Evolutionary conservation across 2,797 vertebrate species (phyloP), one percentile per base, ranked within the genome.

Genomic region (Crocodylus rhombifer): DNA sequence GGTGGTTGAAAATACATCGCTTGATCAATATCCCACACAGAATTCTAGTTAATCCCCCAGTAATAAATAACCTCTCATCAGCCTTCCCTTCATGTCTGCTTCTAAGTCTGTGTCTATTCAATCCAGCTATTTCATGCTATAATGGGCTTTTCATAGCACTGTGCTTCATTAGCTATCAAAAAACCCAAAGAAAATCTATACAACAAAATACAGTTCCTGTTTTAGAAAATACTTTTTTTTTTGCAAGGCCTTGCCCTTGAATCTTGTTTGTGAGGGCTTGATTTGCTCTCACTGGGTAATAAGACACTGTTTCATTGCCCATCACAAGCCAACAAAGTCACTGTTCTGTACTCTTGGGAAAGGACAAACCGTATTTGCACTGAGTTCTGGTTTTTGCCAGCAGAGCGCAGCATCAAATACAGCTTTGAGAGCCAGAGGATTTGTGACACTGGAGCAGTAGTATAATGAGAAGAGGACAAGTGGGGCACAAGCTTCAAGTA

Each of bases 291-390:
- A 56, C 2, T 11, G 16, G 14, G n/a, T 8, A 7, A 28, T 4
- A 64, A 3, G 5, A 73, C 1, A 3, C 1, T 73, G 2, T 0
- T 0, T 0, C 1, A 58, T 7, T 2, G 6, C 2, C 2, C 2
- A 23, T 58, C 84, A 78, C 5, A 1, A 80, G 9, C 2, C 3
- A 84, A 25, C 13, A 58, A 23, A 5, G n/a, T 79, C 79, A 69
- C 63, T 17, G 14, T 21, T 18, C 2, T 58, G 56, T 90, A 6
- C 23, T 77, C 36, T 58, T n/a, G 14, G 1, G 61, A 91, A 86
- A 76, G 42, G 5, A 5, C 21, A 77, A 51, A 2, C 20, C 61
- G 2, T 2, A 20, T 67, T 71, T 88, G 51, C 42, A 51, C 42
- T 51, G 42, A 51, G 3, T 57, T 61, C 77, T 36, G 16, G 33